Evolutionary conservation across 2,113 vertebrate species (phyloP).

Genomic region (Panthera leo): DNA sequence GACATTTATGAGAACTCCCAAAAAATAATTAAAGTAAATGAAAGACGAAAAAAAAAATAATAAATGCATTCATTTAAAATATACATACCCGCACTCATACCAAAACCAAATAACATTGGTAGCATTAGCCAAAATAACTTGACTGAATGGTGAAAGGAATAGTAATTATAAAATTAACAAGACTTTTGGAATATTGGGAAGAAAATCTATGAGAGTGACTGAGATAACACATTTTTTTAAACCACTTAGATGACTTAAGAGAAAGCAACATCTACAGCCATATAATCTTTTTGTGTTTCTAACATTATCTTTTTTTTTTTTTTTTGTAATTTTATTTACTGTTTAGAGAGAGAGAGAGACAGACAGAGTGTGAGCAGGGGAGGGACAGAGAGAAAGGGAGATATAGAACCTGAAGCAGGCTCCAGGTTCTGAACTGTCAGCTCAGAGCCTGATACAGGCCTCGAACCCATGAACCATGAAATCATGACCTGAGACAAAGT

Average conservation of each 20-base stretch:
- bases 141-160: background rate
- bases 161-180: background rate
- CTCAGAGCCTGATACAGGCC: no score
- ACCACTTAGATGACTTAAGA: background rate
- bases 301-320: background rate
- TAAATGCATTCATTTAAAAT: background rate
- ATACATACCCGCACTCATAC: no score
- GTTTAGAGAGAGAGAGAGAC: no score
- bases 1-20: background rate
- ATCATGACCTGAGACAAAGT: no score
- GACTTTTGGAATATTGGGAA: background rate
- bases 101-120: background rate
- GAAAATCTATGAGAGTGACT: background rate
- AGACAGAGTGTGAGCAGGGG: no score
- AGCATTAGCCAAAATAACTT: background rate
- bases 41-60: background rate
- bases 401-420: no score
- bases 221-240: background rate
- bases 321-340: no score
- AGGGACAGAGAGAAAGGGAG: no score
- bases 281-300: background rate
- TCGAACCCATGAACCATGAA: no score
- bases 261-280: background rate
- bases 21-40: background rate
- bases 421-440: no score